Percentiles rank a stretch among this genome's conserved stretches.
These are phyloP conservation scores for Babylonia areolata DNA, from an alignment of 1,140 invertebrate species.

Conservation along the genomic window DNA sequence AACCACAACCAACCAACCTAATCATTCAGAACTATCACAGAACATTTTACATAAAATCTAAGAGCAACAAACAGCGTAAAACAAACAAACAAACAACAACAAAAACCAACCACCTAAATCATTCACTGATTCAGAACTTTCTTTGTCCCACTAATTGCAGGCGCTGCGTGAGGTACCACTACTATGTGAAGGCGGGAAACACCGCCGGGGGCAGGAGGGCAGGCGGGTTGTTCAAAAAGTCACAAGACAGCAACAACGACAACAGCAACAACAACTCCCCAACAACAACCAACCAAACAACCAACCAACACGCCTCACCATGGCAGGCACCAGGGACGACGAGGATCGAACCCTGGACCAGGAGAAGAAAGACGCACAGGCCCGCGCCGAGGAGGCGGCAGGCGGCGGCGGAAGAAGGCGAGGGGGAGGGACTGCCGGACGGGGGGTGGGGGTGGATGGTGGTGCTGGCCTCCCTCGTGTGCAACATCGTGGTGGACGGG, in stretches of 20 bases:
- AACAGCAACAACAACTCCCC: no score
- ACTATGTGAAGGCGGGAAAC: no score
- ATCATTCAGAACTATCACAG: no score
- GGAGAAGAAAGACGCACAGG: constrained; percentile 26
- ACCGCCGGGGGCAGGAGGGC: no score
- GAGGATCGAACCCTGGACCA: background rate
- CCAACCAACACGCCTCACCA: background rate
- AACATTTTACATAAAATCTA: no score
- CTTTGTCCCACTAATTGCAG: no score
- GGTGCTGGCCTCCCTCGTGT: constrained; percentile 93
- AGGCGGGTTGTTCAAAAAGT: no score
- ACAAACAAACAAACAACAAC: background rate
- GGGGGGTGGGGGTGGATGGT: constrained; percentile 94
- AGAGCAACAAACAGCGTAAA: no score
- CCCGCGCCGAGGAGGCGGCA: constrained; percentile 17
- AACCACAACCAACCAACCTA: background rate
- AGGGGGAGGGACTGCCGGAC: constrained; percentile 72
- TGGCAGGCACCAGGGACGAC: background rate
- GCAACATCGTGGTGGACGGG: constrained; percentile 86
- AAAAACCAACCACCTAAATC: background rate
- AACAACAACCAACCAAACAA: no score
- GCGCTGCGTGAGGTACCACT: no score
- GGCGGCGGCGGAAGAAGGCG: constrained; percentile 52
- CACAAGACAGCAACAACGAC: no score
- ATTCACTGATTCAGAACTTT: no score